Evolutionary conservation across 2,113 vertebrate genomes (phyloP).

Genomic region (Hassar affinis): DNA sequence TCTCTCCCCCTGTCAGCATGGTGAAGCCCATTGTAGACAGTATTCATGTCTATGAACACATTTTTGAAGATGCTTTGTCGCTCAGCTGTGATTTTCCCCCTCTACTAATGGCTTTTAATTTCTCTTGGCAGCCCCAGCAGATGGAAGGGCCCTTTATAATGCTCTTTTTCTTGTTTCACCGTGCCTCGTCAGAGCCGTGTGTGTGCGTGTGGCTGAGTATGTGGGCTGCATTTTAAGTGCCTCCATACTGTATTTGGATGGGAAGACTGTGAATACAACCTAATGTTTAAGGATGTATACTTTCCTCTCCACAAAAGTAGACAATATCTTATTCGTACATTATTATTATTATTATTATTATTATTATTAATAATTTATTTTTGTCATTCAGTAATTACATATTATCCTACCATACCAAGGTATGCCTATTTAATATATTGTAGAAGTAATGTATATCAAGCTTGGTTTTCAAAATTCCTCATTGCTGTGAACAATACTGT

Average conservation of each 20-base stretch:
- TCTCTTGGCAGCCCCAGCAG: slow-evolving; percentile 74
- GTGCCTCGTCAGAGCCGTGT: slow-evolving; percentile 66
- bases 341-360: slow-evolving; percentile 9
- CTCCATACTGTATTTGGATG: slow-evolving; percentile 61
- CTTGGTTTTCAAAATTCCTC: slow-evolving; percentile 22
- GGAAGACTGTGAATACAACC: slow-evolving; percentile 58
- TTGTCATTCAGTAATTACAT: slow-evolving; percentile 2
- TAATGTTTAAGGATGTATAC: slow-evolving; percentile 50
- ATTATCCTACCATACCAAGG: slow-evolving; percentile 34
- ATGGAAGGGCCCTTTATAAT: slow-evolving; percentile 67
- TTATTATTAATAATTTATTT: neutral
- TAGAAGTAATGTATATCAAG: neutral
- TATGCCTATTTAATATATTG: slow-evolving; percentile 18
- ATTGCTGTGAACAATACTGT: slow-evolving; percentile 4
- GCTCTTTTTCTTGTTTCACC: slow-evolving; percentile 67
- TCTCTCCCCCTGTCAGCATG: slow-evolving; percentile 80
- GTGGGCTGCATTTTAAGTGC: slow-evolving; percentile 63
- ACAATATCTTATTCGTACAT: slow-evolving; percentile 13
- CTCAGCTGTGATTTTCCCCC: slow-evolving; percentile 75
- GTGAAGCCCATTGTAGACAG: slow-evolving; percentile 84
- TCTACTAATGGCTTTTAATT: slow-evolving; percentile 76
- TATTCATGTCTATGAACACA: slow-evolving; percentile 81
- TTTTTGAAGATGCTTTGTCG: slow-evolving; percentile 78
- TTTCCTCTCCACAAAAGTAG: slow-evolving; percentile 25
- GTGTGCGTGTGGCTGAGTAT: slow-evolving; percentile 64